Evolutionary conservation across 2,888 invertebrate genomes (phyloP).

Genomic region (Drosophila longiperda): DNA sequence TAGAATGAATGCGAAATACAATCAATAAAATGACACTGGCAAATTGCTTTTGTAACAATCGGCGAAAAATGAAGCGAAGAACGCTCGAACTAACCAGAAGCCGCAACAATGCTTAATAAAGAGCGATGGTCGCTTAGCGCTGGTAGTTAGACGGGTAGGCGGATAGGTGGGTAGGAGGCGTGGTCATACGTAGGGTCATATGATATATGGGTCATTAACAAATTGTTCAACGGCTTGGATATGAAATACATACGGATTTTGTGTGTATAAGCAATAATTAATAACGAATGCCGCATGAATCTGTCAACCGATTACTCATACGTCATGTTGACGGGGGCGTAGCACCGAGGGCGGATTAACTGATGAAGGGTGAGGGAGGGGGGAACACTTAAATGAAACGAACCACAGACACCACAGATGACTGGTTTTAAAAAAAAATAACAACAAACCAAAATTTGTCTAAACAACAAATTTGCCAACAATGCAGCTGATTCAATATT

Average conservation of each 20-base stretch:
- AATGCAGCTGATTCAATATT: background rate
- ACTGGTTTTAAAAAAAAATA: slow-evolving; percentile 7
- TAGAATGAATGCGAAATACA: slow-evolving; percentile 53
- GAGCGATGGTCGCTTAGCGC: slow-evolving; percentile 21
- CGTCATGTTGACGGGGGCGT: slow-evolving; percentile 37
- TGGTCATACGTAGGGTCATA: slow-evolving; percentile 42
- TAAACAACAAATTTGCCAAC: background rate
- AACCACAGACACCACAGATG: slow-evolving; percentile 39
- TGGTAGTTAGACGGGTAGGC: background rate
- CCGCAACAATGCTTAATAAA: slow-evolving; percentile 61
- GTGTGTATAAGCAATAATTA: slow-evolving; percentile 59
- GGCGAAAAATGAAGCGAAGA: slow-evolving; percentile 37
- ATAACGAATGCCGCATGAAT: slow-evolving; percentile 58
- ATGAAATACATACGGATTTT: slow-evolving; percentile 41
- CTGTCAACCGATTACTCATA: slow-evolving; percentile 63
- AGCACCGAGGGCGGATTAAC: background rate
- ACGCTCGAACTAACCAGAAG: slow-evolving; percentile 49
- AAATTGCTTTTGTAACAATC: slow-evolving; percentile 63
- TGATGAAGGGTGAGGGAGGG: background rate
- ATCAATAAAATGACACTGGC: slow-evolving; percentile 70
- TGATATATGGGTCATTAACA: slow-evolving; percentile 81
- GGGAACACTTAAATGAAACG: slow-evolving; percentile 41
- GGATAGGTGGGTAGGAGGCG: slow-evolving; percentile 1
- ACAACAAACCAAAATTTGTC: background rate
- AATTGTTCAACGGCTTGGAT: slow-evolving; percentile 73